These are phyloP conservation scores for Parnassius smintheus DNA, from an alignment of 2,888 invertebrate species.

Conservation along the genomic window DNA sequence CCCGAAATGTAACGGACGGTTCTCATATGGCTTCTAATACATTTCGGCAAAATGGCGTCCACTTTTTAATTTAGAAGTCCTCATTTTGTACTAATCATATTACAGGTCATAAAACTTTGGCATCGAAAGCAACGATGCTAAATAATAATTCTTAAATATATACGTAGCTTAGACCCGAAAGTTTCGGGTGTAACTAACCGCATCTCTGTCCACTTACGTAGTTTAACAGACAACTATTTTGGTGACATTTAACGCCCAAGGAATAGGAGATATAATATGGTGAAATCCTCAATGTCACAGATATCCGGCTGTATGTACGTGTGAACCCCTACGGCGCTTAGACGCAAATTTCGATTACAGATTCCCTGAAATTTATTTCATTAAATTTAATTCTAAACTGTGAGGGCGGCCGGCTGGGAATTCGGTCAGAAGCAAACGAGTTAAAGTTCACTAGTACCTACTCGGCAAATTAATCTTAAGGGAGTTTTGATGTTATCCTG, in stretches of 20 bases:
- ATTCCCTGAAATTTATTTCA: conserved; percentile 73
- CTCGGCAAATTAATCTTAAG: conserved; percentile 78
- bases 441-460: conserved; percentile 72
- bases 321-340: conserved; percentile 38
- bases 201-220: conserved; percentile 33
- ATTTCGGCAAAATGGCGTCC: conserved; percentile 65
- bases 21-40: conserved; percentile 64
- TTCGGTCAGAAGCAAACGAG: conserved; percentile 76
- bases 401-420: conserved; percentile 66
- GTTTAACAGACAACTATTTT: conserved; percentile 39
- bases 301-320: conserved; percentile 40
- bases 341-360: conserved; percentile 60
- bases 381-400: conserved; percentile 78
- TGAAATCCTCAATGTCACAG: conserved; percentile 39
- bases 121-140: conserved; percentile 33
- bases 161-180: conserved; percentile 36
- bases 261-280: conserved; percentile 29
- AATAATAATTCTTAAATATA: conserved; percentile 26
- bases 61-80: conserved; percentile 44
- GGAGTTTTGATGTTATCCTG: conserved; percentile 77
- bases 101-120: conserved; percentile 34
- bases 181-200: conserved; percentile 40
- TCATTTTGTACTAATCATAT: conserved; percentile 39
- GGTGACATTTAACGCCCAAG: conserved; percentile 42
- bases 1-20: conserved; percentile 57